Evolutionary conservation across 2,888 invertebrate species (phyloP).

Genomic region (Cybosia mesomella): DNA sequence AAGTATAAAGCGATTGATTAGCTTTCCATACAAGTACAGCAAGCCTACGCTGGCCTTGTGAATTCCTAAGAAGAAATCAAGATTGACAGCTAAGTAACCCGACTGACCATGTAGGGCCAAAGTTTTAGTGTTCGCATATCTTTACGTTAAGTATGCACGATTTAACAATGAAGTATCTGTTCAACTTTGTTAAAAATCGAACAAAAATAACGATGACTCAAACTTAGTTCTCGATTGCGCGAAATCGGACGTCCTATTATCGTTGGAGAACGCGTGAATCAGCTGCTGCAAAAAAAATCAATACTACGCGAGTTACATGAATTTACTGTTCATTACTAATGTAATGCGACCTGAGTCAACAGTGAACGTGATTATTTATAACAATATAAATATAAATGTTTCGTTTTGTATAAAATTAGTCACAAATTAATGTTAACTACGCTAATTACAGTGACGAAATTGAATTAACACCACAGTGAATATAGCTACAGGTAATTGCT

Average conservation of each 20-base stretch:
- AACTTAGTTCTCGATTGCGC: conserved; percentile 66
- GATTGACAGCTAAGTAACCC: conserved; percentile 22
- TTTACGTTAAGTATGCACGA: conserved; percentile 22
- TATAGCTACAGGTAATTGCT: conserved; percentile 68
- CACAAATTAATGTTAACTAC: conserved; percentile 54
- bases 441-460: conserved; percentile 63
- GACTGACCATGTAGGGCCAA: conserved; percentile 29
- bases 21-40: conserved; percentile 44
- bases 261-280: conserved; percentile 66
- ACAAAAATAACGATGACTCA: conserved; percentile 77
- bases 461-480: conserved; percentile 72
- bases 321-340: conserved; percentile 40
- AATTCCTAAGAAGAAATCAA: conserved; percentile 49
- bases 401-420: conserved; percentile 49
- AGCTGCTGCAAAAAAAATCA: conserved; percentile 80
- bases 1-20: conserved; percentile 43
- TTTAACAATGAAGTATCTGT: conserved; percentile 46
- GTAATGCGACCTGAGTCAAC: conserved; percentile 22
- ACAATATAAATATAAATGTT: conserved; percentile 24
- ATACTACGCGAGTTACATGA: conserved; percentile 64
- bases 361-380: conserved; percentile 26
- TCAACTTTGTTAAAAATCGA: conserved; percentile 49
- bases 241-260: conserved; percentile 59
- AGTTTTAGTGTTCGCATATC: conserved; percentile 12
- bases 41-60: conserved; percentile 50